A percentile compares a stretch with the other conserved stretches of the same genome.
These are phyloP conservation scores for Palloptera scutellata DNA, from an alignment of 2,888 invertebrate genomes.

Conservation along the genomic window DNA sequence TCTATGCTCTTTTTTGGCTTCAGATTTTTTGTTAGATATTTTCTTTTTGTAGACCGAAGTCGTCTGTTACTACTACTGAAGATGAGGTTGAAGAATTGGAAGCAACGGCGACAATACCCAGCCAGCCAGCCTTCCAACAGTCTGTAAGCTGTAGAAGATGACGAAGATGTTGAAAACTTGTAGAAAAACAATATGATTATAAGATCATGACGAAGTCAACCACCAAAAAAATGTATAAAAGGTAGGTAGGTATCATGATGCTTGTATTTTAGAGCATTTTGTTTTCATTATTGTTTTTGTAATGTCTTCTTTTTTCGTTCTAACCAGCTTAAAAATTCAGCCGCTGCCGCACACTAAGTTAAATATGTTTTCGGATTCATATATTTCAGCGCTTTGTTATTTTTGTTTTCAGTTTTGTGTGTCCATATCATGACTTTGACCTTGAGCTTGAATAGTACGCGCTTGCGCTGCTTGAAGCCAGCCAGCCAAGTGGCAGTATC, in stretches of 20 bases:
- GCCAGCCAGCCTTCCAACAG: too few relatives aligned
- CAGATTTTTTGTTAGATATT: too few relatives aligned
- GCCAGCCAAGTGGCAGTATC: not conserved
- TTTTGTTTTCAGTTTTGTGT: constrained; percentile 16
- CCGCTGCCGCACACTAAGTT: not conserved
- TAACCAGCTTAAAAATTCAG: too few relatives aligned
- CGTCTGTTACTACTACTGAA: too few relatives aligned
- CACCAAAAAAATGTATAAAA: too few relatives aligned
- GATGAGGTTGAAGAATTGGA: too few relatives aligned
- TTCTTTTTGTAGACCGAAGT: too few relatives aligned
- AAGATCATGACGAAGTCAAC: constrained; percentile 17
- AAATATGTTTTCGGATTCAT: not conserved
- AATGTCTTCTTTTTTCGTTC: too few relatives aligned
- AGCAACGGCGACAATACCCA: too few relatives aligned
- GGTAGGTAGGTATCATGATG: not conserved
- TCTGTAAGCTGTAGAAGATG: too few relatives aligned
- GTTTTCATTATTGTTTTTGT: not conserved
- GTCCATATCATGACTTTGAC: constrained; percentile 43
- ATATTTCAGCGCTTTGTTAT: not conserved
- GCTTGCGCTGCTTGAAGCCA: constrained; percentile 5
- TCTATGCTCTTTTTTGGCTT: too few relatives aligned
- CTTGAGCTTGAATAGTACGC: constrained; percentile 50
- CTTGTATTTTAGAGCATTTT: not conserved
- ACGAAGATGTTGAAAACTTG: too few relatives aligned
- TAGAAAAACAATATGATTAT: constrained; percentile 19